phyloP scores from a whole-genome alignment of 2,797 vertebrate genomes.

The Pseudotriccus pelzelni region DNA sequence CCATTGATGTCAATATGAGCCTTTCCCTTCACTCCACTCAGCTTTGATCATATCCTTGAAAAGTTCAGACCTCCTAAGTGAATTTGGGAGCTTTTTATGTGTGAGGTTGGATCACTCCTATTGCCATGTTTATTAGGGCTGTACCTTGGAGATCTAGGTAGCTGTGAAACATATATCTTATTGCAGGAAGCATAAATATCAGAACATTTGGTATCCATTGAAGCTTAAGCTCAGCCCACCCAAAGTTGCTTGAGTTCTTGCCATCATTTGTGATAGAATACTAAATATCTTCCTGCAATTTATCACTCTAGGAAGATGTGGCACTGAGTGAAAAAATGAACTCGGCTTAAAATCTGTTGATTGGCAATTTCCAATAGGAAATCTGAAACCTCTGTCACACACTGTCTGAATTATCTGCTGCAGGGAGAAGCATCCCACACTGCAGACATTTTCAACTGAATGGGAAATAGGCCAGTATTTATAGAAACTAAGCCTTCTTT shows the following conservation, averaged over 20 bases:
- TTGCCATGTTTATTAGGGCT: conserved; percentile 15
- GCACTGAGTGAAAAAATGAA: conserved; percentile 46
- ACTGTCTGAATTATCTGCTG: conserved; percentile 18
- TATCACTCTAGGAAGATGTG: conserved; percentile 24
- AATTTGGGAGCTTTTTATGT: neutral
- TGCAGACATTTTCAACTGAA: conserved; percentile 47
- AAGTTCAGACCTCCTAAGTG: neutral
- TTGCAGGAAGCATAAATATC: conserved; percentile 12
- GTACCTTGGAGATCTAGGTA: neutral
- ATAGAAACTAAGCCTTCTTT: neutral
- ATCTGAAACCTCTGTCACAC: conserved; percentile 53
- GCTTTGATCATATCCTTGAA: conserved; percentile 16
- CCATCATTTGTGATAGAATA: conserved; percentile 24
- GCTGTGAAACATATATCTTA: conserved; percentile 28
- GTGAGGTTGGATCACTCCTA: neutral
- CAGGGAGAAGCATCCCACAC: conserved; percentile 18
- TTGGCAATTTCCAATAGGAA: conserved; percentile 65
- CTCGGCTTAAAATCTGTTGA: conserved; percentile 32
- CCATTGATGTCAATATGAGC: neutral
- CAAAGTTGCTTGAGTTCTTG: conserved; percentile 11
- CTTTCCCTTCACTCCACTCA: neutral
- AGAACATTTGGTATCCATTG: conserved; percentile 60
- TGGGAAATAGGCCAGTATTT: conserved; percentile 17
- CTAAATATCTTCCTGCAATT: conserved; percentile 59
- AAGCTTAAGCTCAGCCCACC: conserved; percentile 9